Evolutionary conservation across 2,888 invertebrate genomes (phyloP).

Genomic region (Dasypogon diadema): DNA sequence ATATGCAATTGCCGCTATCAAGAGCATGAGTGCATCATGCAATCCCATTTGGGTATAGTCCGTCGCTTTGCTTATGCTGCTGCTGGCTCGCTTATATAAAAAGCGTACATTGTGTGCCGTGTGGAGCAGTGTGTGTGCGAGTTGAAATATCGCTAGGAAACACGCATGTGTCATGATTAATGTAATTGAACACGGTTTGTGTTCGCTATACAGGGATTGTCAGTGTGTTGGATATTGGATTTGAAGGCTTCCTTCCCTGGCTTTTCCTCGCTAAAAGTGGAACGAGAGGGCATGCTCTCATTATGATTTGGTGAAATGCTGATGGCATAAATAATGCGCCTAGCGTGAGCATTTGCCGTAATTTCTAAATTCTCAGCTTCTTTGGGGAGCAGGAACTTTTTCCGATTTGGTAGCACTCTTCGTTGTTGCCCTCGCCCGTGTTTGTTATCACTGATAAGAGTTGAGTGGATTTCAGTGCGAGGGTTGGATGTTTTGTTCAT

Average conservation of each 20-base stretch:
- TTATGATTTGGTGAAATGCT: constrained; percentile 32
- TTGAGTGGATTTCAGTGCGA: too few species aligned
- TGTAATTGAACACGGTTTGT: constrained; percentile 10
- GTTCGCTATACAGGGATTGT: neutral
- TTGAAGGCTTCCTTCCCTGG: neutral
- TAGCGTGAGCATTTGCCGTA: neutral
- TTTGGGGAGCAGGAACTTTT: too few species aligned
- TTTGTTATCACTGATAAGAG: constrained; percentile 9
- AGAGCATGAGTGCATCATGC: constrained; percentile 1
- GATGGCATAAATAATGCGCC: constrained; percentile 21
- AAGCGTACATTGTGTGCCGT: neutral
- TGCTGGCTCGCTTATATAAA: neutral
- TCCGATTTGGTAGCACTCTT: too few species aligned
- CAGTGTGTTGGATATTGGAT: neutral
- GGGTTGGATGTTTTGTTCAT: neutral
- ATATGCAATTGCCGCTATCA: neutral
- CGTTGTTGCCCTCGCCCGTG: too few species aligned
- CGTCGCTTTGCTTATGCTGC: too few species aligned
- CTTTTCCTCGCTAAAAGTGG: neutral
- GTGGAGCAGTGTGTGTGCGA: neutral
- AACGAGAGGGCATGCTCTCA: neutral
- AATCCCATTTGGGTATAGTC: too few species aligned
- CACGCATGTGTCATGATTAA: constrained; percentile 22
- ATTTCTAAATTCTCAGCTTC: too few species aligned
- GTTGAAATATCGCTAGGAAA: neutral